These are phyloP conservation scores for Sinocyclocheilus anshuiensis DNA, from an alignment of 2,113 vertebrate genomes.

Conservation along the genomic window DNA sequence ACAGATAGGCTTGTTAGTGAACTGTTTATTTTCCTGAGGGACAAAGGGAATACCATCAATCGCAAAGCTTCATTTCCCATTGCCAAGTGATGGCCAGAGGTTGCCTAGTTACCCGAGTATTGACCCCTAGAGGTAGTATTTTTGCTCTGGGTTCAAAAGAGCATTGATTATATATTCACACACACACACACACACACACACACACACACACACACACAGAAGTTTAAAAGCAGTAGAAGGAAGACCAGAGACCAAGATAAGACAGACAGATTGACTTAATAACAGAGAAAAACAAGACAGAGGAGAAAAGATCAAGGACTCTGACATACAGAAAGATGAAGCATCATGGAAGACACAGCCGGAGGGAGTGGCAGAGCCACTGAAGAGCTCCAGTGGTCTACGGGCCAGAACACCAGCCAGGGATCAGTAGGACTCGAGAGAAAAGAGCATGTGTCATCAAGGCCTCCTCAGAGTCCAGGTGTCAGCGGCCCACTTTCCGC, in stretches of 20 bases:
- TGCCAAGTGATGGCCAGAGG: constrained; percentile 9
- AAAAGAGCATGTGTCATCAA: constrained; percentile 37
- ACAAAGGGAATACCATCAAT: background rate
- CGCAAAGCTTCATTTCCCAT: background rate
- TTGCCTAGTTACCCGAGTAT: background rate
- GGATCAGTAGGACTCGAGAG: background rate
- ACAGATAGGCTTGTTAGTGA: background rate
- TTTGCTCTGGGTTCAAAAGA: background rate
- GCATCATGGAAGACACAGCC: constrained; percentile 9
- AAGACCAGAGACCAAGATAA: background rate
- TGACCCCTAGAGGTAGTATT: background rate
- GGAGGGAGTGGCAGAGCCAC: background rate
- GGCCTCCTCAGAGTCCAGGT: background rate
- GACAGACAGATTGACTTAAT: background rate
- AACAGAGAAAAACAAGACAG: constrained; percentile 6
- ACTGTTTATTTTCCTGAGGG: background rate
- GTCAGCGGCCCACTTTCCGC: background rate
- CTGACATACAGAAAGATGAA: constrained; percentile 20
- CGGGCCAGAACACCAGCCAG: background rate
- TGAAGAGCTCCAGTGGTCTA: background rate
- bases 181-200: background rate
- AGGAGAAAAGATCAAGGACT: background rate
- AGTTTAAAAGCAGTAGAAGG: background rate
- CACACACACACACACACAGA: background rate
- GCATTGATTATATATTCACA: background rate